Evolutionary conservation across 2,113 vertebrate genomes (phyloP).

Genomic region (Eulemur macaco): DNA sequence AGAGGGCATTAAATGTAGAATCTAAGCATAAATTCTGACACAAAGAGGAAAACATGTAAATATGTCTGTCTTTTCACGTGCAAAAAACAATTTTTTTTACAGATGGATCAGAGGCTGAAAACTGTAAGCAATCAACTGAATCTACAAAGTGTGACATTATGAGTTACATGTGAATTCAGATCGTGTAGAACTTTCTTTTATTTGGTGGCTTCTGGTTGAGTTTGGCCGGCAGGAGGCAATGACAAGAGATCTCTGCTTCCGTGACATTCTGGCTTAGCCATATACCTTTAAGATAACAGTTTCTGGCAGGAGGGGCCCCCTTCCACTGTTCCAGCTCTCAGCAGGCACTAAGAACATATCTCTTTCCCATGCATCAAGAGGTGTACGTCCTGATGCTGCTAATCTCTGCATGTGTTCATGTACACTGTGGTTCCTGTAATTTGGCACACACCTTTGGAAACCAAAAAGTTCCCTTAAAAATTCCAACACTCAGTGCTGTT

Average conservation of each 20-base stretch:
- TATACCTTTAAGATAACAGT: not conserved
- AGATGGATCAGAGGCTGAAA: not conserved
- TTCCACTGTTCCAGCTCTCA: not conserved
- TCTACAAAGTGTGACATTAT: not conserved
- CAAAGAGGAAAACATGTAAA: not conserved
- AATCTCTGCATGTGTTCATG: not conserved
- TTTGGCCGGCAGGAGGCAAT: not conserved
- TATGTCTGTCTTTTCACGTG: not conserved
- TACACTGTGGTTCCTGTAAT: not conserved
- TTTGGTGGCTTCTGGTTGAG: not conserved
- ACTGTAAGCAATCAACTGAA: not conserved
- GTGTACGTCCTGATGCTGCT: accelerated
- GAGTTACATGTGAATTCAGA: not conserved
- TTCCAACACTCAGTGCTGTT: not conserved
- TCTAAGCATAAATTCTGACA: not conserved
- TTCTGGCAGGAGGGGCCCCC: not conserved
- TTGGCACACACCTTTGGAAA: not conserved
- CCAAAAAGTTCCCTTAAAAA: not conserved
- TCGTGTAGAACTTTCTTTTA: not conserved
- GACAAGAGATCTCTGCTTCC: not conserved
- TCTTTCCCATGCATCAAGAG: not conserved
- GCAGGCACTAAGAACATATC: not conserved
- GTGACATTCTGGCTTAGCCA: accelerated
- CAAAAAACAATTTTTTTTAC: not conserved
- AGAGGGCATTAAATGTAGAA: not conserved